These are phyloP conservation scores for Arrhamphus sclerolepis DNA, from an alignment of 2,797 vertebrate genomes.

Conservation along the genomic window DNA sequence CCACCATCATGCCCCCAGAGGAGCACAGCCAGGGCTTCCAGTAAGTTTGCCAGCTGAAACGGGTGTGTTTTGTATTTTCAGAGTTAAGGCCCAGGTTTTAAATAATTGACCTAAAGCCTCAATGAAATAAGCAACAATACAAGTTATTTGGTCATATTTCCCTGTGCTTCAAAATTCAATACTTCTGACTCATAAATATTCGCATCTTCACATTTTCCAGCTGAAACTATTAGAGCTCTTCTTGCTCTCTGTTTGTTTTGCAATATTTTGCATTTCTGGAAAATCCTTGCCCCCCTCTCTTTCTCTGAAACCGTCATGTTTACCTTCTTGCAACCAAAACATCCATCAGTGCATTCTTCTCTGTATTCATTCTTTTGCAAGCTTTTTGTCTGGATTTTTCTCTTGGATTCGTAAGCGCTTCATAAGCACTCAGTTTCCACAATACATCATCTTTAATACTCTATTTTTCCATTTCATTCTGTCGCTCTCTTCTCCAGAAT, in stretches of 20 bases:
- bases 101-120: background rate
- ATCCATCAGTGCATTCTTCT: slow-evolving; percentile 50
- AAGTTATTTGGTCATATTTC: slow-evolving; percentile 15
- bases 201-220: slow-evolving; percentile 22
- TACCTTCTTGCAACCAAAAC: slow-evolving; percentile 30
- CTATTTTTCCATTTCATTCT: slow-evolving; percentile 55
- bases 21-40: slow-evolving; percentile 92
- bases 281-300: slow-evolving; percentile 25
- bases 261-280: slow-evolving; percentile 41
- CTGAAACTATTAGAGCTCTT: slow-evolving; percentile 11
- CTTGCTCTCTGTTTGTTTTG: slow-evolving; percentile 19
- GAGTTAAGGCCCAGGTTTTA: slow-evolving; percentile 28
- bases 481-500: slow-evolving; percentile 32
- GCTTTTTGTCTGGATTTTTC: slow-evolving; percentile 69
- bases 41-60: slow-evolving; percentile 76
- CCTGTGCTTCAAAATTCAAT: background rate
- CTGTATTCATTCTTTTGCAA: slow-evolving; percentile 40
- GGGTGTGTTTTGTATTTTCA: slow-evolving; percentile 17
- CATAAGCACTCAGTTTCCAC: slow-evolving; percentile 66
- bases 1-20: slow-evolving; percentile 92
- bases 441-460: slow-evolving; percentile 71
- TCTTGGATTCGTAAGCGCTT: slow-evolving; percentile 60
- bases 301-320: slow-evolving; percentile 8
- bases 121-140: background rate
- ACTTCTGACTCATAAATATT: slow-evolving; percentile 1